Base-by-base conservation (phyloP, 2,113 vertebrate species). In the human (Homo sapiens) region DNA sequence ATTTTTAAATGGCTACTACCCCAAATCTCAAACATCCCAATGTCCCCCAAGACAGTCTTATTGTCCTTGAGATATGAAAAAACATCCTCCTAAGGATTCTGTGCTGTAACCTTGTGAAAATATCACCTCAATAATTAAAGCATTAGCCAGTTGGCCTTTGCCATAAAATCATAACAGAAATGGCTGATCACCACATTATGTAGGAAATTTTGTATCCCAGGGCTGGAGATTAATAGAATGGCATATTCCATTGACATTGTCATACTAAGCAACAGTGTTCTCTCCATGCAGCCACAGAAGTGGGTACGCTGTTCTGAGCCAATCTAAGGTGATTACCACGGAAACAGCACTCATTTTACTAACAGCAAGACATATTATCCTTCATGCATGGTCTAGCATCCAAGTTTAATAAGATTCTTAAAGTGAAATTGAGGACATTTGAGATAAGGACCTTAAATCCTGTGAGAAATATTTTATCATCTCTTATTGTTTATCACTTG, bases 301-400 rank as follows among this genome's bases (percentile, higher is more conserved):
- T 97, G 96, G 96, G 97, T 97, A 89, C 10, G 93, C 97, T 97
- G 97, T 97, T 98, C 97, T 90, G 97, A 98, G 97, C 92, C 96
- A 93, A 83, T 97, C 96, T 93, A 97, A 98, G 96, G 96, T 97
- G 97, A 98, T 98, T 98, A 98, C 88, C 78, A 94, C 4, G 1
- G 94, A 98, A 98, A 78, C 76, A 32, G 92, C 64, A 61, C 90
- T 97, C 97, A 96, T 97, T 97, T 98, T 66, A 92, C 97, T 94
- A 98, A 97, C 98, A 97, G 97, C 96, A 79, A 98, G 95, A 88
- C 96, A 85, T 89, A 96, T 97, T 97, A 97, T 97, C 97, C 98
- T 98, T 98, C 97, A 98, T 86, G 97, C 98, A 97, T 96, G 98
- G 66, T 57, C 68, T 95, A 84, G 72, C 92, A 95, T 94, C 45